Base-by-base conservation (phyloP, 2,113 vertebrate species). In the Mustelus asterias region DNA sequence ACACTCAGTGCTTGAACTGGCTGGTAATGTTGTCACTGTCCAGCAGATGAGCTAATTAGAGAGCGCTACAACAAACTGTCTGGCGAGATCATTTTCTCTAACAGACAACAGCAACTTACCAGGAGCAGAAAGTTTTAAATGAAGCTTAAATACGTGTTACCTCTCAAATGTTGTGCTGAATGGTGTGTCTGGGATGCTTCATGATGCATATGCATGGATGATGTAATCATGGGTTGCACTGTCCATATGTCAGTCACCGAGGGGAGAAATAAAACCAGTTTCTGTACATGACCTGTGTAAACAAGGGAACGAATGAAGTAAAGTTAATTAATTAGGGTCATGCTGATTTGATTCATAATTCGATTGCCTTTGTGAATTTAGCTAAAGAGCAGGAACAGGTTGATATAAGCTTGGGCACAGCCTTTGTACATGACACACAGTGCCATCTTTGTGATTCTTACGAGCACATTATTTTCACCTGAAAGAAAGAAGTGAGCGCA, bases 201-300 rank as follows among this genome's bases (percentile, higher is more conserved):
- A 54, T 29, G 69, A 72, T 95, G 94, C 94, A 95, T 95, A 95
- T 95, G 94, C 94, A 95, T 95, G 94, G 94, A 76, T 95, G 94
- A 95, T 70, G 67, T 95, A 72, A 95, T 95, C 41, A 33, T 95
- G 37, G 41, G 94, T 54, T 48, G 44, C 94, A 95, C 41, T 95
- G 94, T 48, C 67, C 94, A 95, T 95, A 95, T 76, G 94, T 72
- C 94, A n/a, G 69, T n/a, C 67, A 29, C 69, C 72, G 69, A 72
- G 69, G 69, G 69, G 26, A 70, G 24, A 95, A 37, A 54, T 33
- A 72, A 33, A 95, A 41, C 18, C 94, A 72, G 67, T 95, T 70
- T 72, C 54, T 72, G 54, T 48, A 29, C 93, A 72, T 4, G 67
- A 11, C 63, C 69, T 72, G 94, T 76, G 69, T 72, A 95, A 95